phyloP scores from a whole-genome alignment of 2,888 invertebrate species.

The Lasius fuliginosus region DNA sequence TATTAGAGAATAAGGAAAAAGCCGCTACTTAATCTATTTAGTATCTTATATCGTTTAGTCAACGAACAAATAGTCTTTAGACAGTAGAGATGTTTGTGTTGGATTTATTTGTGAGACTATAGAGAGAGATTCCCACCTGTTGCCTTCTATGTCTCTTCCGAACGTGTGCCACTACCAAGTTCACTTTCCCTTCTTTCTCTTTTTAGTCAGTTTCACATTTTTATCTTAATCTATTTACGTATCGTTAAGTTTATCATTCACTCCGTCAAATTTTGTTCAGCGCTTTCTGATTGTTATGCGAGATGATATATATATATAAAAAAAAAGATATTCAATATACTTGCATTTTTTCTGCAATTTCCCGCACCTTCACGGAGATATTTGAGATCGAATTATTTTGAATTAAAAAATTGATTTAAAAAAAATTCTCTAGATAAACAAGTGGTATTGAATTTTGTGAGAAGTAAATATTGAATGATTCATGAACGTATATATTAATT shows the following conservation, averaged over 20 bases:
- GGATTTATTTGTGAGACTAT: conserved; percentile 83
- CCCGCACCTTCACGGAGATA: background rate
- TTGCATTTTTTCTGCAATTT: background rate
- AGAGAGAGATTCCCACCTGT: conserved; percentile 83
- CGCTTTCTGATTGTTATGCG: no score
- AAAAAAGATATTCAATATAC: background rate
- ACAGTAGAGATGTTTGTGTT: conserved; percentile 81
- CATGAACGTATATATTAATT: background rate
- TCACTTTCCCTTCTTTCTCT: conserved; percentile 59
- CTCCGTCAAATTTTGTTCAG: background rate
- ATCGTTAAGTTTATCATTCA: background rate
- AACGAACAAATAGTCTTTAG: conserved; percentile 81
- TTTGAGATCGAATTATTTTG: background rate
- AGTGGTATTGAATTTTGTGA: background rate
- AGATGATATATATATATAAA: background rate
- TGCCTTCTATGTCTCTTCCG: conserved; percentile 82
- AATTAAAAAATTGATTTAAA: background rate
- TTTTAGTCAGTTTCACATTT: conserved; percentile 25
- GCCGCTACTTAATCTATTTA: conserved; percentile 52
- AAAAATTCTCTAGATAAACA: background rate
- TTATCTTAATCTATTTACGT: conserved; percentile 31
- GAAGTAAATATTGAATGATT: background rate
- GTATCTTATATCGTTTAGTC: conserved; percentile 78
- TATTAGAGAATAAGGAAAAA: conserved; percentile 30
- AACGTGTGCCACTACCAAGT: conserved; percentile 74